These are phyloP conservation scores for Engystomops pustulosus DNA, from an alignment of 2,113 vertebrate genomes.

Conservation along the genomic window DNA sequence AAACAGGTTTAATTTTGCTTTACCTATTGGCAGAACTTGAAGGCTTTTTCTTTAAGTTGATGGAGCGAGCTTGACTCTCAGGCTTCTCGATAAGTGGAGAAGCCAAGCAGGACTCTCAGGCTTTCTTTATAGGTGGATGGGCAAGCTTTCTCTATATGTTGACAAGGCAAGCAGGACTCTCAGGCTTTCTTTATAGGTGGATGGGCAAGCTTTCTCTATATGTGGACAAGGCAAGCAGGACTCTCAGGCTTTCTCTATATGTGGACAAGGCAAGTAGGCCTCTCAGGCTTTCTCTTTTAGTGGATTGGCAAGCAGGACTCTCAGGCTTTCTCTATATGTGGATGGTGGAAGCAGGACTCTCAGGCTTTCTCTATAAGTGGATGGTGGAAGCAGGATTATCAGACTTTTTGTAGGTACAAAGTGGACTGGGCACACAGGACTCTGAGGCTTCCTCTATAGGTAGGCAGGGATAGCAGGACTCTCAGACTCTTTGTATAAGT, in stretches of 20 bases:
- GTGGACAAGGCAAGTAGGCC: neutral
- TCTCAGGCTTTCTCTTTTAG: neutral
- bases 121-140: neutral
- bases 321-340: neutral
- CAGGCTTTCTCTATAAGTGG: neutral
- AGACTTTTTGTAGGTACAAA: neutral
- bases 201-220: neutral
- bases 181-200: neutral
- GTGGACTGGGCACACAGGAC: neutral
- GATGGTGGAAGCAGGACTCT: neutral
- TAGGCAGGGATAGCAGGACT: neutral
- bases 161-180: neutral
- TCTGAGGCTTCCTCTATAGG: neutral
- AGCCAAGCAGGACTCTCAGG: neutral
- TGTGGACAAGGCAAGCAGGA: neutral
- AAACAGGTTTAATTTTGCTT: too few species aligned
- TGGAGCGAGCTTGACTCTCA: neutral
- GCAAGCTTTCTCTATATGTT: neutral
- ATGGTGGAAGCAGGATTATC: neutral
- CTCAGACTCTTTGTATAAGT: neutral
- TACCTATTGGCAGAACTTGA: neutral
- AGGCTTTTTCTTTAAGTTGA: neutral
- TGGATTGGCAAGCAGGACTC: neutral
- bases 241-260: neutral
- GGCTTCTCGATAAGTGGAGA: neutral